Percentiles rank a stretch among this genome's conserved stretches.
phyloP scores from a whole-genome alignment of 2,888 invertebrate genomes.

The Diplazon laetatorius region DNA sequence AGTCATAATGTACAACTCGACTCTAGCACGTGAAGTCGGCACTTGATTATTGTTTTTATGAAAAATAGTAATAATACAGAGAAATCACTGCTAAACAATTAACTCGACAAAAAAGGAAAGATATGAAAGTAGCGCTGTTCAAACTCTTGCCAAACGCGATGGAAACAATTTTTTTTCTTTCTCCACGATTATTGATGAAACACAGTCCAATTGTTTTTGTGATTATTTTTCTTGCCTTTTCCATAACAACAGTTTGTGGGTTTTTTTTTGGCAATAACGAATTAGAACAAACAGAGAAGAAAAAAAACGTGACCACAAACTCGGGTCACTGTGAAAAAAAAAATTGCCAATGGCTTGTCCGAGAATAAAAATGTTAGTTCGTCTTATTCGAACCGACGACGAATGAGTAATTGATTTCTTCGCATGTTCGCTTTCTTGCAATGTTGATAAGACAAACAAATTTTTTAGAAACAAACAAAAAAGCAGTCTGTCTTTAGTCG shows the following conservation, averaged over 20 bases:
- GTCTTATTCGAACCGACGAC: slow-evolving; percentile 11
- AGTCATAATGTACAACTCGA: slow-evolving; percentile 1
- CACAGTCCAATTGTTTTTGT: slow-evolving; percentile 29
- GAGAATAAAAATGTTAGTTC: slow-evolving; percentile 9
- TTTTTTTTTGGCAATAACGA: background rate
- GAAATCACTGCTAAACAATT: slow-evolving; percentile 5
- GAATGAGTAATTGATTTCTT: slow-evolving; percentile 1
- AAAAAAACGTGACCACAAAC: background rate
- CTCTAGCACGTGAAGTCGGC: slow-evolving; percentile 8
- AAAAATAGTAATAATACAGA: slow-evolving; percentile 3
- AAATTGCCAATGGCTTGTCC: slow-evolving; percentile 20
- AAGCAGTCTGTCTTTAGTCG: background rate
- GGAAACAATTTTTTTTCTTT: slow-evolving; percentile 32
- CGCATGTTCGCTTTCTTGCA: slow-evolving; percentile 5
- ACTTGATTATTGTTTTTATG: slow-evolving; percentile 13
- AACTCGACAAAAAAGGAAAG: slow-evolving; percentile 23
- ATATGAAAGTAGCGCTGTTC: slow-evolving; percentile 38
- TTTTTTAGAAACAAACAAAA: too few species aligned
- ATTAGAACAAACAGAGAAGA: background rate
- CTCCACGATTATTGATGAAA: slow-evolving; percentile 46
- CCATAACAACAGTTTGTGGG: background rate
- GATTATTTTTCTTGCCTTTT: slow-evolving; percentile 12
- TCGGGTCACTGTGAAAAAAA: background rate
- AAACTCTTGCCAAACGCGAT: slow-evolving; percentile 45
- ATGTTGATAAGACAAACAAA: too few species aligned